Evolutionary conservation across 2,888 invertebrate species (phyloP).

Genomic region (Galerucella calmariensis): DNA sequence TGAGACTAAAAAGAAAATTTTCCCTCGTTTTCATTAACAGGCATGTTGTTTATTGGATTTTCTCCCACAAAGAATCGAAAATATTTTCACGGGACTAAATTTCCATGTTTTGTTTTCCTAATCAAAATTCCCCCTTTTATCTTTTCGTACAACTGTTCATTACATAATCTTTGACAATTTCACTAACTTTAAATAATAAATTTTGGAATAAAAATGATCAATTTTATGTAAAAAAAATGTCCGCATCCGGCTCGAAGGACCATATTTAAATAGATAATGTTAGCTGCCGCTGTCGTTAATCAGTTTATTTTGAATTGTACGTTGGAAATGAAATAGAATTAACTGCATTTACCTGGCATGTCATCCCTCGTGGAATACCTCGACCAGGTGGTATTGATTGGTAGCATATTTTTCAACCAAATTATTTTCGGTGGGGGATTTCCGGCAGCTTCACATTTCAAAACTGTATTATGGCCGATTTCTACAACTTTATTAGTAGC

Average conservation of each 20-base stretch:
- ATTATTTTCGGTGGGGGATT: slow-evolving; percentile 84
- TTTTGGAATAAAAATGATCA: too few relatives aligned
- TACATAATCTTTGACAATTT: too few relatives aligned
- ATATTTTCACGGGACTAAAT: not conserved
- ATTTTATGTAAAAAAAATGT: too few relatives aligned
- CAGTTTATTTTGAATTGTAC: not conserved
- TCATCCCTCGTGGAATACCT: slow-evolving; percentile 87
- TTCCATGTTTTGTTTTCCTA: slow-evolving; percentile 1
- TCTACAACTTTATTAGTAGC: slow-evolving; percentile 95
- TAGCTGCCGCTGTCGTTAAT: not conserved
- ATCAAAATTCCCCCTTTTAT: not conserved
- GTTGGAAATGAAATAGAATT: not conserved
- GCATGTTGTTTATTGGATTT: not conserved
- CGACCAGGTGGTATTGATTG: slow-evolving; percentile 86
- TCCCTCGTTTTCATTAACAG: not conserved
- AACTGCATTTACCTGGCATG: slow-evolving; percentile 73
- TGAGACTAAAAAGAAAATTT: not conserved
- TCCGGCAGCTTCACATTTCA: slow-evolving; percentile 90
- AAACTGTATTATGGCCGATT: slow-evolving; percentile 89
- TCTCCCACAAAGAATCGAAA: not conserved
- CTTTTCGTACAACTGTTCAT: not conserved
- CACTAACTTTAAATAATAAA: too few relatives aligned
- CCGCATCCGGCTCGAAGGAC: too few relatives aligned
- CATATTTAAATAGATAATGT: not conserved
- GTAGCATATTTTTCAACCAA: slow-evolving; percentile 95